A percentile compares a stretch with the other conserved stretches of the same genome.
These are phyloP conservation scores for Barnardius zonarius DNA, from an alignment of 2,113 vertebrate genomes.

Conservation along the genomic window DNA sequence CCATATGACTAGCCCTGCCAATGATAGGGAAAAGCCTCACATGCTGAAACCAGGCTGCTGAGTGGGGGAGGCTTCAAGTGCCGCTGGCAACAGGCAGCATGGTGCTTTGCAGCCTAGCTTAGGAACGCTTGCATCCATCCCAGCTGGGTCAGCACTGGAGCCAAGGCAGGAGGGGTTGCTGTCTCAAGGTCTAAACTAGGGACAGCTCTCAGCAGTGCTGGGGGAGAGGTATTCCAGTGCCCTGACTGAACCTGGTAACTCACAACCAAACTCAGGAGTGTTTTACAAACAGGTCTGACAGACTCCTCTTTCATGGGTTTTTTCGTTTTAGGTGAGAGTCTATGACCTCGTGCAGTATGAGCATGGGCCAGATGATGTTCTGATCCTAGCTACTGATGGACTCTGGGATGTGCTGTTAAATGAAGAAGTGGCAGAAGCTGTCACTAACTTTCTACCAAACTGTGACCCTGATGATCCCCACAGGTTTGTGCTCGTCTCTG, in stretches of 20 bases:
- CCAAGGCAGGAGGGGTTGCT: not conserved
- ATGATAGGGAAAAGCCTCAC: not conserved
- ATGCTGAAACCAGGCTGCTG: not conserved
- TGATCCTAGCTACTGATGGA: constrained; percentile 93
- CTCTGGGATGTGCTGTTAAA: constrained; percentile 97
- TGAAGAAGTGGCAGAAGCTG: constrained; percentile 91
- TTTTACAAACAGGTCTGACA: not conserved
- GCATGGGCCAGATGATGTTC: constrained; percentile 89
- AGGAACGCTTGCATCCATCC: rapidly evolving
- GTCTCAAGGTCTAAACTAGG: not conserved
- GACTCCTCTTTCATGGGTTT: not conserved
- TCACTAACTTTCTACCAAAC: constrained; percentile 92
- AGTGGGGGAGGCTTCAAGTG: not conserved
- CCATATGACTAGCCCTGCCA: not conserved
- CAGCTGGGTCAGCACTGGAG: not conserved
- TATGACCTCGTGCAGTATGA: constrained; percentile 86
- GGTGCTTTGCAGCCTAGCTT: not conserved
- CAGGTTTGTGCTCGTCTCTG: constrained; percentile 76
- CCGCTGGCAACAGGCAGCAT: not conserved
- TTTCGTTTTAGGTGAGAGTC: constrained; percentile 83
- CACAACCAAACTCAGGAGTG: not conserved
- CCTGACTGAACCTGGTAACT: not conserved
- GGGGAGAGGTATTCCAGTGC: not conserved
- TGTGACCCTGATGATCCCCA: constrained; percentile 95
- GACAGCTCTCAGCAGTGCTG: not conserved